phyloP scores from a whole-genome alignment of 2,113 vertebrate genomes.

The Rattus norvegicus region DNA sequence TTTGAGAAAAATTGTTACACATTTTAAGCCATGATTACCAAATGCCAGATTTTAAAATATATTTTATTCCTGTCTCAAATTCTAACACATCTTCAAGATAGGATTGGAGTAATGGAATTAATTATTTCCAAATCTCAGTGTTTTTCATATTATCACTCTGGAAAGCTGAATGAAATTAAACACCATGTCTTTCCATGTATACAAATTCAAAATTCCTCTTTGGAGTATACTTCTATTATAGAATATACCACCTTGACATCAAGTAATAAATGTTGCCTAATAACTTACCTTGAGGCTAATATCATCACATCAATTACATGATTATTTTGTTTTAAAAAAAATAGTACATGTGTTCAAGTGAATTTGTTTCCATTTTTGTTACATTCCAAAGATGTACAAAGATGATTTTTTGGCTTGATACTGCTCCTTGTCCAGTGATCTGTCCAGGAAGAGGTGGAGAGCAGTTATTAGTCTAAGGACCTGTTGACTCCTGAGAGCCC shows the following conservation, averaged over 20 bases:
- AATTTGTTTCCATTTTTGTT: neutral
- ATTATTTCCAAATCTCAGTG: neutral
- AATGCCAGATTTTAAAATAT: neutral
- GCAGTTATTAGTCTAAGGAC: neutral
- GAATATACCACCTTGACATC: neutral
- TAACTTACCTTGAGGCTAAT: neutral
- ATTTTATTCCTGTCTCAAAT: neutral
- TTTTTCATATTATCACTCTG: neutral
- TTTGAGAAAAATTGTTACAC: neutral
- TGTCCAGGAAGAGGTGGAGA: neutral
- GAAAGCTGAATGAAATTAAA: neutral
- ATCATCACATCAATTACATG: neutral
- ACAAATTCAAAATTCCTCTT: neutral
- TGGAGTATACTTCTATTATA: neutral
- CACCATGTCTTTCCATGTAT: neutral
- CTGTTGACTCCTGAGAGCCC: neutral
- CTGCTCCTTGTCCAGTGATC: neutral
- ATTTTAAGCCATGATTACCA: neutral
- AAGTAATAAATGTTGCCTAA: neutral
- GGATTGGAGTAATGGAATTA: neutral
- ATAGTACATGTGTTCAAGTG: neutral
- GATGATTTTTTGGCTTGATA: neutral
- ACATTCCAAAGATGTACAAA: too few species aligned
- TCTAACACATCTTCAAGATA: neutral
- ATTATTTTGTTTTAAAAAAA: neutral